These are phyloP conservation scores for Acomys russatus DNA, from an alignment of 2,797 vertebrate species.

Conservation along the genomic window DNA sequence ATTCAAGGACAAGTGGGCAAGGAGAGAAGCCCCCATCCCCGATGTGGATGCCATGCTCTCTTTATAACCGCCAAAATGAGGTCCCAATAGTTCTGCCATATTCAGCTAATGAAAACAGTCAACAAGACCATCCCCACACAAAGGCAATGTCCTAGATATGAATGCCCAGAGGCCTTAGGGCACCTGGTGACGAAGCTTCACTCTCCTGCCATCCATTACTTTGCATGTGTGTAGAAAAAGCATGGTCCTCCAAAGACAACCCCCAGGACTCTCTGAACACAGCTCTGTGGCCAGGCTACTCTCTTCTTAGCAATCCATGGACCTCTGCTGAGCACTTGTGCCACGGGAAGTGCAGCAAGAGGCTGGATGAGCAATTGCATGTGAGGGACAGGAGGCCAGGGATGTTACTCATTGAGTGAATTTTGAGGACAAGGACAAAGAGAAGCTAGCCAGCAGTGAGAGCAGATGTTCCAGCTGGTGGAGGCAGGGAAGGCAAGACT, in stretches of 20 bases:
- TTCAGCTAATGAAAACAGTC: neutral
- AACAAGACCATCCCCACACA: neutral
- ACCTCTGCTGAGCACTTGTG: neutral
- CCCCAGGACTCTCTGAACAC: neutral
- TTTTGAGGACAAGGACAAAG: neutral
- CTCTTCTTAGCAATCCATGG: neutral
- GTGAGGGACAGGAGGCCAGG: neutral
- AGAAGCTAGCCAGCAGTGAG: neutral
- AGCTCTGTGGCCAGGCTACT: neutral
- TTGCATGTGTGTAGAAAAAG: neutral
- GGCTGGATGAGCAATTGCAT: neutral
- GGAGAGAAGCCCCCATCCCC: neutral
- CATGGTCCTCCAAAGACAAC: neutral
- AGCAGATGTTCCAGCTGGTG: neutral
- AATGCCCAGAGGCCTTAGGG: neutral
- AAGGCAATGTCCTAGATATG: neutral
- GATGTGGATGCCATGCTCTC: neutral
- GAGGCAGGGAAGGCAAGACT: neutral
- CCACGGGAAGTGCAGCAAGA: neutral
- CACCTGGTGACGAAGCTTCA: neutral
- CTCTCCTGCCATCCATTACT: neutral
- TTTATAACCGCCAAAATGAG: constrained; percentile 14
- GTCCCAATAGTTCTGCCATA: neutral
- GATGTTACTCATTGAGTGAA: neutral
- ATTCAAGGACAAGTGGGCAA: neutral